Evolutionary conservation across 1,140 invertebrate species (phyloP).

Genomic region (Plutomurus gul): DNA sequence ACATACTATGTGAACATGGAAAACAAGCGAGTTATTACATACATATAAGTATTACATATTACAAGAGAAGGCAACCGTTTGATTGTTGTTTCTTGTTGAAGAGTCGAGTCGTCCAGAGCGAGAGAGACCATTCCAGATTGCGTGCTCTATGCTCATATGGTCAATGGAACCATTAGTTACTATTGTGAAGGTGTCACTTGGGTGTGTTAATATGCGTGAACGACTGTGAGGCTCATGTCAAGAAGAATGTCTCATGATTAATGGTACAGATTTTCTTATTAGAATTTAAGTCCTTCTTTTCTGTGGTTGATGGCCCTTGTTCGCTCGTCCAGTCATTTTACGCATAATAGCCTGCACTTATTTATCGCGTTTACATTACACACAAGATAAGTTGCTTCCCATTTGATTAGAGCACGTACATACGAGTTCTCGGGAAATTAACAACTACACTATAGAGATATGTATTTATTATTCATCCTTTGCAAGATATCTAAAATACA

Average conservation of each 20-base stretch:
- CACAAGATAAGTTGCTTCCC: not conserved
- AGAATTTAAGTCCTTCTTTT: slow-evolving; percentile 30
- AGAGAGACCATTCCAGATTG: not conserved
- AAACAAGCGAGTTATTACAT: no score
- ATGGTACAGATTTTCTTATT: slow-evolving; percentile 43
- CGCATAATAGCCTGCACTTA: no score
- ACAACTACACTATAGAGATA: no score
- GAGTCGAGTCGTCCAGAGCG: not conserved
- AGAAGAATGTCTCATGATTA: slow-evolving; percentile 41
- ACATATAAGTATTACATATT: no score
- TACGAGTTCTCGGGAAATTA: no score
- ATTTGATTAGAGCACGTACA: not conserved
- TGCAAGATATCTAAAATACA: not conserved
- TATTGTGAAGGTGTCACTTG: slow-evolving; percentile 44
- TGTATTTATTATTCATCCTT: no score
- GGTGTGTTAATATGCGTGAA: slow-evolving; percentile 49
- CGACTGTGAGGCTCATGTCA: slow-evolving; percentile 39
- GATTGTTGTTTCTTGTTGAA: not conserved
- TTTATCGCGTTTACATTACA: no score
- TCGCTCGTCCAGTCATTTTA: not conserved
- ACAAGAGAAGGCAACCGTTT: no score
- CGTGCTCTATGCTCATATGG: slow-evolving; percentile 17
- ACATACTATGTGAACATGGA: no score
- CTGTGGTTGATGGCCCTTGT: not conserved
- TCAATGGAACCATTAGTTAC: slow-evolving; percentile 51